These are phyloP conservation scores for Lasioglossum oenotherae DNA, from an alignment of 2,888 invertebrate genomes.

Conservation along the genomic window DNA sequence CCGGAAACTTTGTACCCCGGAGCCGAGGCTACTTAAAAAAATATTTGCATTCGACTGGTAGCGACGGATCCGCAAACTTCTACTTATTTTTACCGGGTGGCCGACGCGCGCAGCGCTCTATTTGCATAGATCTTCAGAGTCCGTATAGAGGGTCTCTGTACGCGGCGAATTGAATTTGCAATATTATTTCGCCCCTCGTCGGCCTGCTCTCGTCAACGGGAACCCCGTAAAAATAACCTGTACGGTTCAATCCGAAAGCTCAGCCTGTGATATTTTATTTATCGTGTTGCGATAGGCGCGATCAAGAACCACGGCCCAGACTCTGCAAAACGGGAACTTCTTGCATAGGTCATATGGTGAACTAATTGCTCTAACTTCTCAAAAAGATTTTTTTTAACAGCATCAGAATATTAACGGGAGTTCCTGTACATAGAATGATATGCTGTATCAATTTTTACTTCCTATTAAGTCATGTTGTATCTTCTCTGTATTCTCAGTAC, in stretches of 20 bases:
- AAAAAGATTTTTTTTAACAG: too few species aligned
- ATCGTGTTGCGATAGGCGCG: neutral
- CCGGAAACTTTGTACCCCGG: constrained; percentile 41
- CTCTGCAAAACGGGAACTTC: neutral
- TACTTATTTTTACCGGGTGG: constrained; percentile 66
- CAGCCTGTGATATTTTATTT: neutral
- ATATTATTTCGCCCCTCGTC: constrained; percentile 63
- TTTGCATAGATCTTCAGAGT: constrained; percentile 76
- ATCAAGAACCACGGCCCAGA: neutral
- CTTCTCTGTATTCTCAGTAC: too few species aligned
- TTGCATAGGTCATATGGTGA: too few species aligned
- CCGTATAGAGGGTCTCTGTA: constrained; percentile 38
- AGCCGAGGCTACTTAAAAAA: constrained; percentile 66
- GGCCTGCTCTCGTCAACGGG: constrained; percentile 54
- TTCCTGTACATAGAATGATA: too few species aligned
- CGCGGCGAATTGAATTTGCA: constrained; percentile 67
- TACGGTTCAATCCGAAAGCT: neutral
- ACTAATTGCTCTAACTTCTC: too few species aligned
- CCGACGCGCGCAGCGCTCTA: constrained; percentile 61
- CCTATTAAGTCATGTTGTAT: too few species aligned
- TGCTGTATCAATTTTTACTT: neutral
- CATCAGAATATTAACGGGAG: too few species aligned
- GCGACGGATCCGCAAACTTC: constrained; percentile 60
- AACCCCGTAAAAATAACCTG: constrained; percentile 41
- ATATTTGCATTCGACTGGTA: constrained; percentile 79